A percentile compares a stretch with the other conserved stretches of the same genome.
Evolutionary conservation across 1,140 invertebrate species (phyloP).

Genomic region (Metaphire vulgaris): DNA sequence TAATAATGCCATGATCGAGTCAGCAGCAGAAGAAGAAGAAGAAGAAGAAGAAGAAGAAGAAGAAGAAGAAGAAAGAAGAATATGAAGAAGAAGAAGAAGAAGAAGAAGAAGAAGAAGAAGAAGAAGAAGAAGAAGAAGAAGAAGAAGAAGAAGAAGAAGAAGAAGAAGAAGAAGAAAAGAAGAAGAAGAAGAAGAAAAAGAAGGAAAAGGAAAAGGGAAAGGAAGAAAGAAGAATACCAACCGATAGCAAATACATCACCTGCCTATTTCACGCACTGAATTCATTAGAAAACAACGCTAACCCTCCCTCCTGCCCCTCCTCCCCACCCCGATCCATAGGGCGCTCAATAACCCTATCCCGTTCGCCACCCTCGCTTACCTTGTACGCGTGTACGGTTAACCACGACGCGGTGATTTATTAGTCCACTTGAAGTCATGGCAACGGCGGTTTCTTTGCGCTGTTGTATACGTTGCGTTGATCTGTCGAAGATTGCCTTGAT

Average conservation of each 20-base stretch:
- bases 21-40: too few species aligned
- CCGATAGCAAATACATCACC: neutral
- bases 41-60: too few species aligned
- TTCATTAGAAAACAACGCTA: conserved; percentile 24
- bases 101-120: conserved; percentile 22
- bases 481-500: too few species aligned
- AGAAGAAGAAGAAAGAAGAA: conserved; percentile 14
- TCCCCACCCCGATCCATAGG: too few species aligned
- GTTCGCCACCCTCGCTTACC: too few species aligned
- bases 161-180: conserved; percentile 17
- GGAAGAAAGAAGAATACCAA: neutral
- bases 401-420: too few species aligned
- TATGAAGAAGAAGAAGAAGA: conserved; percentile 19
- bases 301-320: too few species aligned
- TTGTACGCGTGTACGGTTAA: too few species aligned
- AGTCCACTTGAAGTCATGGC: too few species aligned
- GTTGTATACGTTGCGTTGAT: too few species aligned
- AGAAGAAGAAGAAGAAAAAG: conserved; percentile 8
- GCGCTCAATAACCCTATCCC: too few species aligned
- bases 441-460: too few species aligned
- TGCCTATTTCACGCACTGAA: neutral
- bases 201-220: conserved; percentile 7
- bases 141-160: conserved; percentile 23
- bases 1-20: conserved; percentile 10
- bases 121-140: conserved; percentile 19